These are phyloP conservation scores for Plotosus lineatus DNA, from an alignment of 2,113 vertebrate genomes.

Conservation along the genomic window DNA sequence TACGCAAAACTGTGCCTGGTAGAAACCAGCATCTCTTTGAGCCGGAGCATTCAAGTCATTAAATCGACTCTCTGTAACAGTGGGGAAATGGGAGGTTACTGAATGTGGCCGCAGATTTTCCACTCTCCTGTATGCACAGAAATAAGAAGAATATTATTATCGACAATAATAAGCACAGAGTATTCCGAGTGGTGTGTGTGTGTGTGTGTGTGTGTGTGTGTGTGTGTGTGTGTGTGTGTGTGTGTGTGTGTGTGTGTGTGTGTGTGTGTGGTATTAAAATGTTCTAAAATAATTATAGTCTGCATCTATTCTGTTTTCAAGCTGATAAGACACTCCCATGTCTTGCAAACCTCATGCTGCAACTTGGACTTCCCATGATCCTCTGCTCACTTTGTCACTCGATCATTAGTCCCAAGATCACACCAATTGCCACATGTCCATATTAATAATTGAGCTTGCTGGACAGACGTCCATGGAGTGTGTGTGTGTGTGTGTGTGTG, in stretches of 20 bases:
- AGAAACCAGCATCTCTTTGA: constrained; percentile 53
- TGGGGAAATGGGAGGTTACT: constrained; percentile 1
- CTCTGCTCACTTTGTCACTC: neutral
- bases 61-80: constrained; percentile 35
- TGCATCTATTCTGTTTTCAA: neutral
- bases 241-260: no score
- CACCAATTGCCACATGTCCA: neutral
- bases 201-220: no score
- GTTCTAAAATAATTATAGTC: neutral
- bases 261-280: neutral
- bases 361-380: neutral
- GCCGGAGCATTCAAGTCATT: constrained; percentile 40
- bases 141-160: constrained; percentile 33
- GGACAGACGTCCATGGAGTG: neutral
- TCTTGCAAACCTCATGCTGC: neutral
- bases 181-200: constrained; percentile 25
- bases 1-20: constrained; percentile 52
- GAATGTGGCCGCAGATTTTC: neutral
- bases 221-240: no score
- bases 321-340: neutral
- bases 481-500: neutral
- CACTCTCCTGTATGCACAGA: neutral
- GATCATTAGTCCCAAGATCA: neutral
- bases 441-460: neutral
- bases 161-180: neutral